These are phyloP conservation scores for Toxotes jaculatrix DNA, from an alignment of 2,113 vertebrate species.

Conservation along the genomic window DNA sequence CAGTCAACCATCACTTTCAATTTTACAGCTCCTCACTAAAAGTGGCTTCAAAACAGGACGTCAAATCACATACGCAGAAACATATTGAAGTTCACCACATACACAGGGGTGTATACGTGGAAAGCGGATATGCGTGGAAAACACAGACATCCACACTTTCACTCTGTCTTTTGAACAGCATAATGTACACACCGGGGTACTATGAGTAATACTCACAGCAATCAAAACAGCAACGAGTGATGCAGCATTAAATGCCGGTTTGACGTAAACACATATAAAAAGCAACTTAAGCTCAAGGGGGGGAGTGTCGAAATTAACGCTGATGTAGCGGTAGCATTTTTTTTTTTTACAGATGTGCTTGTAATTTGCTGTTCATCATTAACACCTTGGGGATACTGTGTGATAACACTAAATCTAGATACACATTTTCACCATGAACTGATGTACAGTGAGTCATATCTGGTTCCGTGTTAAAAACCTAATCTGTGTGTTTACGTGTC, in stretches of 20 bases:
- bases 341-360: constrained; percentile 13
- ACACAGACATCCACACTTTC: neutral
- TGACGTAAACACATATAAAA: constrained; percentile 60
- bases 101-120: neutral
- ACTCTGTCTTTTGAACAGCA: neutral
- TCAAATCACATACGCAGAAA: neutral
- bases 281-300: constrained; percentile 26
- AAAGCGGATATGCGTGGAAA: neutral
- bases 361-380: constrained; percentile 1
- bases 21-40: neutral
- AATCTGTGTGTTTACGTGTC: neutral
- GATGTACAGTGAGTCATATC: constrained; percentile 12
- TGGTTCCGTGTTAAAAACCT: constrained; percentile 8
- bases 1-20: constrained; percentile 23
- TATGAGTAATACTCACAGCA: constrained; percentile 24
- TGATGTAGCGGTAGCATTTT: neutral
- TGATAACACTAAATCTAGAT: constrained; percentile 27
- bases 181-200: neutral
- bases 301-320: constrained; percentile 17
- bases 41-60: neutral
- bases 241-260: constrained; percentile 29
- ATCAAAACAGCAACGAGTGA: constrained; percentile 28
- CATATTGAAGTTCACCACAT: neutral
- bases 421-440: constrained; percentile 22
- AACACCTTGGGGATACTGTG: constrained; percentile 5